Percentiles rank a stretch among this genome's conserved stretches.
phyloP scores from a whole-genome alignment of 2,797 vertebrate genomes.

The Cryptoprocta ferox region DNA sequence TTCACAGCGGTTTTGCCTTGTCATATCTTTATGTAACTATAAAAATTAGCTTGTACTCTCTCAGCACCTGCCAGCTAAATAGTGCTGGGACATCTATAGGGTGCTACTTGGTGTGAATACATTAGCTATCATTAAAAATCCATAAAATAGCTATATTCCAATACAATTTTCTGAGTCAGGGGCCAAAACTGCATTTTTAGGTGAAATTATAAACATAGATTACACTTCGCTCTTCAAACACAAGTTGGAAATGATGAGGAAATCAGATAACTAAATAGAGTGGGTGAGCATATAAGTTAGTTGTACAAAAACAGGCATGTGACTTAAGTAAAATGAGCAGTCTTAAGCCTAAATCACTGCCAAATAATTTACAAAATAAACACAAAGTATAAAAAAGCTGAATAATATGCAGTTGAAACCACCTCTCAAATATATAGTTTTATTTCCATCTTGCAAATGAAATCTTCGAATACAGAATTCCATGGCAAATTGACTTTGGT shows the following conservation, averaged over 20 bases:
- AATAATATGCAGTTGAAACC: background rate
- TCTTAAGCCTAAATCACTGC: background rate
- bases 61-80: background rate
- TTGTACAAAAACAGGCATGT: background rate
- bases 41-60: background rate
- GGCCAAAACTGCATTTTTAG: background rate
- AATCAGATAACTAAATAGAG: slow-evolving; percentile 25
- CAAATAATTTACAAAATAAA: slow-evolving; percentile 12
- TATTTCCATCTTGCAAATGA: slow-evolving; percentile 34
- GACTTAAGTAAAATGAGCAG: background rate
- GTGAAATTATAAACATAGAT: background rate
- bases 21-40: background rate
- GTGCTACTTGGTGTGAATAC: background rate
- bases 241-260: background rate
- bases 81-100: background rate
- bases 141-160: background rate
- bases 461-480: slow-evolving; percentile 9
- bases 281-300: background rate
- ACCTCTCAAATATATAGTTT: background rate
- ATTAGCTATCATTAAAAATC: background rate
- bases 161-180: background rate
- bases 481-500: background rate
- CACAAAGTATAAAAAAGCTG: background rate
- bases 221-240: background rate
- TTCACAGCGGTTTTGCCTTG: background rate